Conservation (phyloP, 2,797 vertebrate genomes). For the Tauraco hartlaubi region DNA sequence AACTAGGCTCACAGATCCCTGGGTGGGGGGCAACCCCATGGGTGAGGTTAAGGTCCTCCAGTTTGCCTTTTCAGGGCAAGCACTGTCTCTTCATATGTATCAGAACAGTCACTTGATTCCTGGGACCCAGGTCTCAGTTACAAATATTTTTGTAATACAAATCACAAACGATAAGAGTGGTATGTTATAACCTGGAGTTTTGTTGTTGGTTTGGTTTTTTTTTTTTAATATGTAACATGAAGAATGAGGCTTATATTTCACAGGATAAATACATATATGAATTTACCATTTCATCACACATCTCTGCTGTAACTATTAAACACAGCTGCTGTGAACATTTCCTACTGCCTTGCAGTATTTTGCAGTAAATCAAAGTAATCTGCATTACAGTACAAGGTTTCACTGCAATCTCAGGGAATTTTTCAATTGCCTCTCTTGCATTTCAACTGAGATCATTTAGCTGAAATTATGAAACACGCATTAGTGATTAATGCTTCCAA, state of each 20-base stretch:
- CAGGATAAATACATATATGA: background rate
- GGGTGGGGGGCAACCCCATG: background rate
- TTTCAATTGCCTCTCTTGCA: conserved; percentile 60
- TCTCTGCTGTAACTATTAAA: background rate
- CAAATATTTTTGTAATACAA: background rate
- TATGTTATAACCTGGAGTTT: background rate
- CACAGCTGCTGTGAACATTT: conserved; percentile 21
- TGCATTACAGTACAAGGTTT: conserved; percentile 41
- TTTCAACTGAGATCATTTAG: conserved; percentile 58
- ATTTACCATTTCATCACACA: background rate
- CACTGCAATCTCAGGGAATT: conserved; percentile 41
- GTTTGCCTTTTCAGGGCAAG: background rate
- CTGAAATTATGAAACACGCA: conserved; percentile 60
- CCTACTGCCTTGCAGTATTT: conserved; percentile 20
- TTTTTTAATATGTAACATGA: background rate
- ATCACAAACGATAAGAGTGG: background rate
- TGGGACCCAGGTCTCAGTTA: background rate
- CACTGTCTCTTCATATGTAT: background rate
- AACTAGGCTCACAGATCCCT: accelerated
- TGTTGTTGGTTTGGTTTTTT: background rate
- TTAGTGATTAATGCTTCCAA: conserved; percentile 69
- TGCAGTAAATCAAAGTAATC: conserved; percentile 65
- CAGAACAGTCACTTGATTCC: too few species aligned
- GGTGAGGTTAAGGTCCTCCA: background rate
- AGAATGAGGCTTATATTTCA: background rate